A percentile compares a stretch with the other conserved stretches of the same genome.
Evolutionary conservation across 2,113 vertebrate genomes (phyloP).

Genomic region (Strigops habroptila): DNA sequence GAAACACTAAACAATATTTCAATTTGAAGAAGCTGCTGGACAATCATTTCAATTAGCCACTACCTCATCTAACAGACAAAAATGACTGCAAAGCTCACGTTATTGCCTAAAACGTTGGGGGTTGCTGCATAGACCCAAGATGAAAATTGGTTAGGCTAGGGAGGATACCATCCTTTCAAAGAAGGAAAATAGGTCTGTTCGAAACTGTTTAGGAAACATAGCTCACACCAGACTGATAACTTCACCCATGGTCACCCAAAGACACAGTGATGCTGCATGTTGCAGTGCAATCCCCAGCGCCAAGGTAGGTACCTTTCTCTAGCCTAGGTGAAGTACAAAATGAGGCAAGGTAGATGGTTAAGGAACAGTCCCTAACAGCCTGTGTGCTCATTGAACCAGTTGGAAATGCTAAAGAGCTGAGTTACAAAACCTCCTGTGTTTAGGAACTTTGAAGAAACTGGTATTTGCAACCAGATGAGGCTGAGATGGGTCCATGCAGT

Average conservation of each 20-base stretch:
- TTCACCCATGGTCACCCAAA: neutral
- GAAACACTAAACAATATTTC: neutral
- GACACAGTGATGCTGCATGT: neutral
- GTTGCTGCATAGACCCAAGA: neutral
- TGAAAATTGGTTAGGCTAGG: neutral
- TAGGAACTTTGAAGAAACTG: neutral
- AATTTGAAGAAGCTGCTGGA: neutral
- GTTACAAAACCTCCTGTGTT: neutral
- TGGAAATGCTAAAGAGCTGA: neutral
- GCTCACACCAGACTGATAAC: neutral
- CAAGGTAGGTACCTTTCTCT: neutral
- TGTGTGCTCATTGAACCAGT: neutral
- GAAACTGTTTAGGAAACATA: neutral
- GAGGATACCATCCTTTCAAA: neutral
- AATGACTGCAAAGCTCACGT: neutral
- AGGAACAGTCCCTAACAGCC: neutral
- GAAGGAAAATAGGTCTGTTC: neutral
- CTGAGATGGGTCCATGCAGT: neutral
- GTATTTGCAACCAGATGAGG: neutral
- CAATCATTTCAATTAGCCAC: neutral
- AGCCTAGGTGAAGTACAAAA: fast-evolving
- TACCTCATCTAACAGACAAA: neutral
- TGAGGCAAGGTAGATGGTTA: neutral
- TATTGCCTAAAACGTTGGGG: neutral
- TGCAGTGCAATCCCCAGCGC: neutral